Percentiles rank a stretch among this genome's conserved stretches.
These are phyloP conservation scores for Erebia ligea DNA, from an alignment of 2,888 invertebrate species.

Conservation along the genomic window DNA sequence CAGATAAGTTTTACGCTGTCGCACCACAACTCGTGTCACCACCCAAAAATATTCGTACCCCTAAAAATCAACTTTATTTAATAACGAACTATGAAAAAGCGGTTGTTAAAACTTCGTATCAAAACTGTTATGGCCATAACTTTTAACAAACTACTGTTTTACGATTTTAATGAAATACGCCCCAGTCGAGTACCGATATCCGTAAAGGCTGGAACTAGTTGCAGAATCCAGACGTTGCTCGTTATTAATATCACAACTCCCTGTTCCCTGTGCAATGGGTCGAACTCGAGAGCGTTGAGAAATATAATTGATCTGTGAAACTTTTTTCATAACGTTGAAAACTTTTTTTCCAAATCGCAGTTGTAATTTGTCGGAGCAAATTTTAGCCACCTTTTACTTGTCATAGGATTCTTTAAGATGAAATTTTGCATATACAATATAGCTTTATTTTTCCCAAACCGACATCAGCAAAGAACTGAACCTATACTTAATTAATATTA, in stretches of 20 bases:
- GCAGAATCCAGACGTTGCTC: not conserved
- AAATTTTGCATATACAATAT: too few relatives aligned
- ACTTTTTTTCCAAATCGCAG: not conserved
- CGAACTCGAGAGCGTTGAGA: not conserved
- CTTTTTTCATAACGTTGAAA: not conserved
- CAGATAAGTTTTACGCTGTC: too few relatives aligned
- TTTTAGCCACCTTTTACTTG: not conserved
- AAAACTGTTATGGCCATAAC: conserved; percentile 13
- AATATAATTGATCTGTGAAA: conserved; percentile 9
- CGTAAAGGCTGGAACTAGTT: not conserved
- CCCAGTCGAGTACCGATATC: not conserved
- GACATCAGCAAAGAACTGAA: too few relatives aligned
- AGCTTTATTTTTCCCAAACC: too few relatives aligned
- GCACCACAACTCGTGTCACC: too few relatives aligned
- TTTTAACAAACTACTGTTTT: conserved; percentile 10
- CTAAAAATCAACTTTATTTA: too few relatives aligned
- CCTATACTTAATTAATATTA: too few relatives aligned
- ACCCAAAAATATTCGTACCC: too few relatives aligned
- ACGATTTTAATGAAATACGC: not conserved
- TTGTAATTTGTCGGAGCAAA: not conserved
- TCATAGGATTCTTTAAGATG: not conserved
- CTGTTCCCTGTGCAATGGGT: not conserved
- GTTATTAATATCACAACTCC: not conserved
- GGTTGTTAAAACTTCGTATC: not conserved
- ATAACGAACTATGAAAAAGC: not conserved